Base-by-base conservation (phyloP, 2,888 invertebrate genomes). In the Aleiodes leptofemur region DNA sequence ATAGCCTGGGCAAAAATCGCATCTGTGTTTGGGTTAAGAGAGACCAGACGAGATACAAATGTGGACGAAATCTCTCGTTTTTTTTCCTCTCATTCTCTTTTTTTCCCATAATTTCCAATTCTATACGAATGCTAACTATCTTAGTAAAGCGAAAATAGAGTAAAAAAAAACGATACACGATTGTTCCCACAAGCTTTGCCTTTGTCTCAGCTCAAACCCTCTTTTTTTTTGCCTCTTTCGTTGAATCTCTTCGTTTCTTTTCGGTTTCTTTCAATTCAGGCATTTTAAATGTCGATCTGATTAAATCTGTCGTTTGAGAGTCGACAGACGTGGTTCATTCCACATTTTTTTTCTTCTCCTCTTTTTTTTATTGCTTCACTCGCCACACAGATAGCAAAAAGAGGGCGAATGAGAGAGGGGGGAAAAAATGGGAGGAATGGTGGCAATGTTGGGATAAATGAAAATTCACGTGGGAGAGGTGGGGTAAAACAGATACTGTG, bases 241-340 rank as follows among this genome's bases (percentile, higher is more conserved):
- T 59, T 71, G 29, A 51, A 31, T 14, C 7, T 16, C 72, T 51
- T 48, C 76, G 76, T 72, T 71, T 66, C 38, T 69, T 69, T 29
- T 50, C 56, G 38, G 1, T 53, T 51, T 48, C 69, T 34, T 16
- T 68, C 69, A 34, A 43, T 43, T 43, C 43, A 43, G 43, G 43
- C 43, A 43, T 43, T 43, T 43, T 43, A 43, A 43, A 43, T 43
- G 72, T 72, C 68, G 56, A 79, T 82, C 82, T 81, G 82, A 82
- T 83, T 81, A 83, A 83, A 83, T 80, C 79, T 76, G 79, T 76
- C 79, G 9, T n/a, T 59, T 64, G 14, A 34, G 31, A 43, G 43
- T 43, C 43, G 9, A 43, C 43, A 43, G 43, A 23, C 70, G 29
- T 29, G 70, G n/a, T 23, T 64, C 59, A 50, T 48, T 55, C 59